phyloP scores from a whole-genome alignment of 2,888 invertebrate genomes.

The Cantharis rufa region DNA sequence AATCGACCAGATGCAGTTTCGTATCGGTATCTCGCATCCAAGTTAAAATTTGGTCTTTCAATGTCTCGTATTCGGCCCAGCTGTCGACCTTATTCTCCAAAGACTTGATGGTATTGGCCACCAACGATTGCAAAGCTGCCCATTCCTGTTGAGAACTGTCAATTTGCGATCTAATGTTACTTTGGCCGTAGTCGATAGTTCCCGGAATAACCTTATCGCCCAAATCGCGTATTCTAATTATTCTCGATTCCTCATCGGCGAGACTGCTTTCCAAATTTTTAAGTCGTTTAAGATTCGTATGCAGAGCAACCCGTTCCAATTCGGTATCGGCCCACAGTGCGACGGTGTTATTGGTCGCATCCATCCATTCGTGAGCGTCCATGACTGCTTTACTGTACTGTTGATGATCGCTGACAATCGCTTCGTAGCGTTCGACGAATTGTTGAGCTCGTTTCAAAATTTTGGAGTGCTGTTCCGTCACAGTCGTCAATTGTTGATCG shows the following conservation, averaged over 20 bases:
- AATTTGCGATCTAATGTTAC: conserved; percentile 83
- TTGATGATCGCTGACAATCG: conserved; percentile 86
- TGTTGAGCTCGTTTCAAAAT: conserved; percentile 72
- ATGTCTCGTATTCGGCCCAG: conserved; percentile 88
- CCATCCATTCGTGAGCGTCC: conserved; percentile 86
- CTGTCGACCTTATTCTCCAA: conserved; percentile 84
- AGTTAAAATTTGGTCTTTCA: conserved; percentile 80
- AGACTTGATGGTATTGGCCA: conserved; percentile 76
- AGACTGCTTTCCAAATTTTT: conserved; percentile 75
- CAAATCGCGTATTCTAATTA: conserved; percentile 78
- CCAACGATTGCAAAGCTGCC: conserved; percentile 78
- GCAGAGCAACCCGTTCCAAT: conserved; percentile 80
- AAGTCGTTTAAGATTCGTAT: conserved; percentile 80
- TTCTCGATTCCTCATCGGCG: conserved; percentile 83
- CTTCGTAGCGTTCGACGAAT: conserved; percentile 84
- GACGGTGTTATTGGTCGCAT: conserved; percentile 80
- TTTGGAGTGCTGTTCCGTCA: conserved; percentile 74
- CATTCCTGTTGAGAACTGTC: conserved; percentile 89
- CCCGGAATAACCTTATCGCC: conserved; percentile 90
- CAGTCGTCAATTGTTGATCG: conserved; percentile 69
- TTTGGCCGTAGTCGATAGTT: conserved; percentile 80
- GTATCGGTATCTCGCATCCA: conserved; percentile 91
- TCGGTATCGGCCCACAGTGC: conserved; percentile 82
- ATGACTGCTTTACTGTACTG: conserved; percentile 85
- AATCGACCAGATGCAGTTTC: conserved; percentile 83